Percentiles rank a stretch among this genome's conserved stretches.
Evolutionary conservation across 2,888 invertebrate species (phyloP).

Genomic region (Pollenia amentaria): DNA sequence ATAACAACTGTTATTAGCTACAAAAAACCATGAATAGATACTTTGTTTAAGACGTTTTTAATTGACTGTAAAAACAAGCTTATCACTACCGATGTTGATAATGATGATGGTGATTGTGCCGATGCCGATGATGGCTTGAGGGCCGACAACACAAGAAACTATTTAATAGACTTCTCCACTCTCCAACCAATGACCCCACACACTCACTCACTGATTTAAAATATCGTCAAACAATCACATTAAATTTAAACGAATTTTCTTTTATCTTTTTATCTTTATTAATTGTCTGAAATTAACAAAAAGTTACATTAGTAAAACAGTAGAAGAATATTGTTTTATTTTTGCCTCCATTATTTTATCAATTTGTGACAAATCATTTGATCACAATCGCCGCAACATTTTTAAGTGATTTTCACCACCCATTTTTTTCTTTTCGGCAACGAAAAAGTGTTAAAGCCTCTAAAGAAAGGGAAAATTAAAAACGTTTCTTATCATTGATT

Average conservation of each 20-base stretch:
- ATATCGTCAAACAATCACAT: constrained; percentile 43
- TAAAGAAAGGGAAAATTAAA: not conserved
- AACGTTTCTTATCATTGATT: constrained; percentile 42
- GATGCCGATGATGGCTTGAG: not conserved
- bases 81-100: constrained; percentile 45
- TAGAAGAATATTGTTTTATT: constrained; percentile 49
- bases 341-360: constrained; percentile 34
- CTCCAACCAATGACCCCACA: constrained; percentile 59
- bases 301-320: constrained; percentile 49
- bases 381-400: constrained; percentile 60
- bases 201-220: not conserved
- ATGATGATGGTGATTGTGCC: constrained; percentile 2
- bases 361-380: constrained; percentile 72
- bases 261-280: constrained; percentile 55
- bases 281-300: constrained; percentile 63
- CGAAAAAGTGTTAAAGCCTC: constrained; percentile 48
- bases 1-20: constrained; percentile 1
- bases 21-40: constrained; percentile 54
- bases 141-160: constrained; percentile 49
- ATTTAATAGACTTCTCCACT: constrained; percentile 15
- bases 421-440: not conserved
- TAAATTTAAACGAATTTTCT: constrained; percentile 9
- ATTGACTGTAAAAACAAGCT: constrained; percentile 73
- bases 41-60: constrained; percentile 71
- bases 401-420: constrained; percentile 58